phyloP scores from a whole-genome alignment of 2,113 vertebrate species.

The Catharus bicknelli region DNA sequence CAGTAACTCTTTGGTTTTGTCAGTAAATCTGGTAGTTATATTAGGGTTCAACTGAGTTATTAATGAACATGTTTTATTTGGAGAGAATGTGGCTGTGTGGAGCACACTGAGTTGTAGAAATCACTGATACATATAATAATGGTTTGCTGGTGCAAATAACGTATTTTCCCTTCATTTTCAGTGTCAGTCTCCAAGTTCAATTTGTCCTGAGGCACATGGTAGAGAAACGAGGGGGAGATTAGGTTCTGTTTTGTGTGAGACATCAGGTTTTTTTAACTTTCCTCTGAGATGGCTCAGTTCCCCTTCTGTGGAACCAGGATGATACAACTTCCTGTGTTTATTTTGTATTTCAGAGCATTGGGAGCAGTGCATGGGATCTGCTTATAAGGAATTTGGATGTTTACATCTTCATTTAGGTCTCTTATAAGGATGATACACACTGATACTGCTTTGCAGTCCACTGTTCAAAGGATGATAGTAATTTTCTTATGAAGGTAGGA shows the following conservation, averaged over 20 bases:
- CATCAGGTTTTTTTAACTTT: background rate
- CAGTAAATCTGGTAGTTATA: background rate
- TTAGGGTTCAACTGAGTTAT: background rate
- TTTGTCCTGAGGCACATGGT: background rate
- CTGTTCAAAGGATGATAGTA: background rate
- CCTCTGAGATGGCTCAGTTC: background rate
- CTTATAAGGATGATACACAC: background rate
- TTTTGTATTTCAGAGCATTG: background rate
- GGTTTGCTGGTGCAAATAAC: background rate
- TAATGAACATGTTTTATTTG: background rate
- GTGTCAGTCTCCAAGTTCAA: background rate
- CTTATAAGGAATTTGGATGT: background rate
- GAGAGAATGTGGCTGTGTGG: background rate
- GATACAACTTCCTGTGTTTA: background rate
- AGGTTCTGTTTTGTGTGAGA: background rate
- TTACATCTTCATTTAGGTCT: background rate
- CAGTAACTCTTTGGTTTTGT: background rate
- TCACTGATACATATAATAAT: background rate
- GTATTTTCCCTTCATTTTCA: background rate
- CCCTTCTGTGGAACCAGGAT: background rate
- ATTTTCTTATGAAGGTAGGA: background rate
- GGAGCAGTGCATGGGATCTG: background rate
- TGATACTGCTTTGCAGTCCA: background rate
- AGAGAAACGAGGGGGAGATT: background rate
- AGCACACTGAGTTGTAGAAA: background rate